Conservation (phyloP, 2,888 invertebrate species). For the Agrypnus murinus region DNA sequence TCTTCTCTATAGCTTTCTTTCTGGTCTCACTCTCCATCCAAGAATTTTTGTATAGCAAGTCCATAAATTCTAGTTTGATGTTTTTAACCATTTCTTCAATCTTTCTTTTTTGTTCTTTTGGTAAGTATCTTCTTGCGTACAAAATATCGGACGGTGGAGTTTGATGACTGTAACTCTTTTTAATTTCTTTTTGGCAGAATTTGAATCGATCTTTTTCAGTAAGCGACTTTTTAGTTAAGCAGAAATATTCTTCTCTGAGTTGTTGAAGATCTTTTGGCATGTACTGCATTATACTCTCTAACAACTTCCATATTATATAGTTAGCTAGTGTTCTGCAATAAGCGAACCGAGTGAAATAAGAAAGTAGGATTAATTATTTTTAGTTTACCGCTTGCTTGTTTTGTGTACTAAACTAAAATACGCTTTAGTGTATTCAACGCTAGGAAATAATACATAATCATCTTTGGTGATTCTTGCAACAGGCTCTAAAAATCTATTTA, state of each 20-base stretch:
- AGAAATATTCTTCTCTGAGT: conserved; percentile 24
- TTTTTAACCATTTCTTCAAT: conserved; percentile 53
- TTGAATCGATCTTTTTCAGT: not conserved
- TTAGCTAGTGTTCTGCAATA: conserved; percentile 43
- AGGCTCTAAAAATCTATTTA: conserved; percentile 28
- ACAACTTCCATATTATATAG: conserved; percentile 50
- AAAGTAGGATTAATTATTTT: no score
- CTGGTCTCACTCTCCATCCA: conserved; percentile 58
- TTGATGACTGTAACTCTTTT: conserved; percentile 18
- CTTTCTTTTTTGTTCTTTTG: conserved; percentile 36
- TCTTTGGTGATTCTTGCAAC: conserved; percentile 21
- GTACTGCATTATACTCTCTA: conserved; percentile 28
- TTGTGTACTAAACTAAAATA: conserved; percentile 36
- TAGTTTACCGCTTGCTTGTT: conserved; percentile 42
- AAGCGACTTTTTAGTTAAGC: conserved; percentile 7
- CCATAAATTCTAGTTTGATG: conserved; percentile 51
- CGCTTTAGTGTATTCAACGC: conserved; percentile 27
- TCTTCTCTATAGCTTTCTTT: conserved; percentile 51
- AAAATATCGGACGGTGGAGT: conserved; percentile 27
- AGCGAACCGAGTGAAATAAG: no score
- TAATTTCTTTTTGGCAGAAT: conserved; percentile 15
- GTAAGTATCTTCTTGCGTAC: conserved; percentile 43
- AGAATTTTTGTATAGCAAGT: conserved; percentile 48
- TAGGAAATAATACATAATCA: conserved; percentile 34
- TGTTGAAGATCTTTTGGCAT: conserved; percentile 22